Conservation (phyloP, 1,140 invertebrate species). For the Helicoverpa armigera region DNA sequence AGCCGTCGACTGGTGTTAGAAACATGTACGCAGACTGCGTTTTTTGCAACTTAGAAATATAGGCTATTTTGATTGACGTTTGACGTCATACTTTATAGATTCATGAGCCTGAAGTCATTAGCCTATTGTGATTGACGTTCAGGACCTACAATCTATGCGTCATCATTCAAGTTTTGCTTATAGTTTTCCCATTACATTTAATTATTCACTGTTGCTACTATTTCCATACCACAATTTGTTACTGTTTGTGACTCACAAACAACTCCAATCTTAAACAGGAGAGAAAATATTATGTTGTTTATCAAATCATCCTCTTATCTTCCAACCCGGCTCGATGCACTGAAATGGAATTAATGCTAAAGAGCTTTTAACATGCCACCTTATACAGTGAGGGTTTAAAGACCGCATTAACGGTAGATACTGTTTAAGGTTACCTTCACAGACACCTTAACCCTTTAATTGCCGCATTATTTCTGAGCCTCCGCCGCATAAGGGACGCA, state of each 20-base stretch:
- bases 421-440: slow-evolving; percentile 10
- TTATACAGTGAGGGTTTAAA: slow-evolving; percentile 8
- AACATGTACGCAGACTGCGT: too few relatives aligned
- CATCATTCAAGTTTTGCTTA: slow-evolving; percentile 15
- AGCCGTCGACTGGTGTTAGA: too few relatives aligned
- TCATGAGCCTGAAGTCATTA: neutral
- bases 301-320: neutral
- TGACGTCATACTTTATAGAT: neutral
- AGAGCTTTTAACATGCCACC: neutral
- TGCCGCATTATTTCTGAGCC: slow-evolving; percentile 3
- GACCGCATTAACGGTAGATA: slow-evolving; percentile 23
- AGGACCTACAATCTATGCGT: slow-evolving; percentile 5
- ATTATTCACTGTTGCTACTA: neutral
- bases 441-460: slow-evolving; percentile 31
- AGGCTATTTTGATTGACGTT: slow-evolving; percentile 1
- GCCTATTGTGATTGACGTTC: slow-evolving; percentile 8
- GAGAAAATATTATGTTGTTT: neutral
- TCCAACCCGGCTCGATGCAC: slow-evolving; percentile 1
- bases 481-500: slow-evolving; percentile 3
- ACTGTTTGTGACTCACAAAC: too few relatives aligned
- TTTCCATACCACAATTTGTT: neutral
- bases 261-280: neutral
- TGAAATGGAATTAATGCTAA: slow-evolving; percentile 22
- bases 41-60: neutral
- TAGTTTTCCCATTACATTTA: neutral